Evolutionary conservation across 2,888 invertebrate genomes (phyloP).

Genomic region (Machimus atricapillus): DNA sequence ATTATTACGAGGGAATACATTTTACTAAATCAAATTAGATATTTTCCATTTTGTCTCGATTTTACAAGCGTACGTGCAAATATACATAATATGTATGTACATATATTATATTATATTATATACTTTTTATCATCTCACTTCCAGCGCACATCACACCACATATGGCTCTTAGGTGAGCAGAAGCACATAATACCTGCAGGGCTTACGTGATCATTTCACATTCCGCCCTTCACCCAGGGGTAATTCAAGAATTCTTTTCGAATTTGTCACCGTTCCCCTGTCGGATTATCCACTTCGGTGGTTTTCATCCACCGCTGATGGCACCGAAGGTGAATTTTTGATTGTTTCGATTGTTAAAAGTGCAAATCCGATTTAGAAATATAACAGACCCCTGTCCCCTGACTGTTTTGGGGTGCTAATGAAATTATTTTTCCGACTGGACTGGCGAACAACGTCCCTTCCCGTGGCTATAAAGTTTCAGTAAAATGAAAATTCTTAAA

Average conservation of each 20-base stretch:
- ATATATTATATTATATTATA: too few relatives aligned
- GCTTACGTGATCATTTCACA: neutral
- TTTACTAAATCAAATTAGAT: too few relatives aligned
- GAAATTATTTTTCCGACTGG: neutral
- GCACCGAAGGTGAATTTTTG: constrained; percentile 43
- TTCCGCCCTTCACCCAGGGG: constrained; percentile 20
- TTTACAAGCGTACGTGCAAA: too few relatives aligned
- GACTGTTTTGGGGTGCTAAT: neutral
- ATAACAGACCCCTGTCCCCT: neutral
- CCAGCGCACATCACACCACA: neutral
- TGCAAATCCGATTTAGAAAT: constrained; percentile 40
- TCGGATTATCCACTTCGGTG: constrained; percentile 41
- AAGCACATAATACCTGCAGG: neutral
- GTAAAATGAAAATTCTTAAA: neutral
- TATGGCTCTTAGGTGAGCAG: neutral
- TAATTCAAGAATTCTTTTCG: constrained; percentile 40
- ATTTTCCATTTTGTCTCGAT: too few relatives aligned
- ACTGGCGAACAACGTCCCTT: neutral
- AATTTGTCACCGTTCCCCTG: constrained; percentile 24
- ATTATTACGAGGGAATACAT: too few relatives aligned
- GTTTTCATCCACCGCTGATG: constrained; percentile 37
- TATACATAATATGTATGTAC: too few relatives aligned
- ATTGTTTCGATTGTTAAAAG: constrained; percentile 42
- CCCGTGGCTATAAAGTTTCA: neutral
- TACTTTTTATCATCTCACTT: too few relatives aligned